Conservation (phyloP, 2,113 vertebrate species). For the Sylvia atricapilla region DNA sequence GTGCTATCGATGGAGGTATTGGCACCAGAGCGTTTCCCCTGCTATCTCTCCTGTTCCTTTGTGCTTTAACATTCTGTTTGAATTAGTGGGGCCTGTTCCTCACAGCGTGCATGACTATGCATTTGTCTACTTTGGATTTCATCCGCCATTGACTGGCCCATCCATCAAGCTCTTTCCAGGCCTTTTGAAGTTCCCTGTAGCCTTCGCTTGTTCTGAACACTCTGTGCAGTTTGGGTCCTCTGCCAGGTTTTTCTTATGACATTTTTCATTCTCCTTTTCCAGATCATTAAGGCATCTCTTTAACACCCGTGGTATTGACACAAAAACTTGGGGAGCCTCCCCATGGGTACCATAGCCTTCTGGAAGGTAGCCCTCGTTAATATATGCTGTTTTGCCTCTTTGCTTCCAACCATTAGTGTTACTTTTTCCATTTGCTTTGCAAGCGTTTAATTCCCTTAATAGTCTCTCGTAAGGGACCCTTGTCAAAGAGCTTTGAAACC, state of each 20-base stretch:
- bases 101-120: constrained; percentile 25
- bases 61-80: constrained; percentile 58
- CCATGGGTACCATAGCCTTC: neutral
- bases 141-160: constrained; percentile 55
- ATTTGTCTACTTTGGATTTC: constrained; percentile 67
- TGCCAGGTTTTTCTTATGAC: constrained; percentile 48
- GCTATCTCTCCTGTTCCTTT: constrained; percentile 1
- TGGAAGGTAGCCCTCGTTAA: constrained; percentile 4
- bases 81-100: constrained; percentile 58
- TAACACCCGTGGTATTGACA: neutral
- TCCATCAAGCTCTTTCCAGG: constrained; percentile 53
- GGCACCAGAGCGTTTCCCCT: neutral
- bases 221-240: constrained; percentile 39
- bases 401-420: neutral
- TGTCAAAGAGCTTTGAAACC: constrained; percentile 41
- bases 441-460: constrained; percentile 10
- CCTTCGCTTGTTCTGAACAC: constrained; percentile 45
- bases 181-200: constrained; percentile 63
- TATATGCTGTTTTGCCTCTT: neutral
- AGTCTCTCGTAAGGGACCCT: neutral
- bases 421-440: constrained; percentile 30
- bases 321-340: neutral
- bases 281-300: constrained; percentile 44
- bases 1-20: neutral
- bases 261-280: constrained; percentile 48